Conservation (phyloP, 2,113 vertebrate genomes). For the Chionis minor region DNA sequence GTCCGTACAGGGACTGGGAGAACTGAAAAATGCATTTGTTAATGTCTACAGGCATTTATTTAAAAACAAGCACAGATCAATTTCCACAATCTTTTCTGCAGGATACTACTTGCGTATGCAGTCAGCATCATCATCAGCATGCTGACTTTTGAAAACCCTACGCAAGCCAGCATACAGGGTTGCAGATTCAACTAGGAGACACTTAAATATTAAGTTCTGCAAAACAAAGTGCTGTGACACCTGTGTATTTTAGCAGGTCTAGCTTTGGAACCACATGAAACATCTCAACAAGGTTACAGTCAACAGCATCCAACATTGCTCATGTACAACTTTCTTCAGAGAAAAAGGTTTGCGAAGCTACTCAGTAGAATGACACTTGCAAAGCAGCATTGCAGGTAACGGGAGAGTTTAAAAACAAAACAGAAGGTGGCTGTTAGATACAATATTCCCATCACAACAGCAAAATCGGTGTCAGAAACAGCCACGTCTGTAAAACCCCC, state of each 20-base stretch:
- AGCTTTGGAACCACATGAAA: background rate
- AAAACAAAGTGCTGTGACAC: background rate
- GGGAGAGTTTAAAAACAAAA: background rate
- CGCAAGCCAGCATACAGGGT: background rate
- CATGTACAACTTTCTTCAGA: background rate
- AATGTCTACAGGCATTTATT: background rate
- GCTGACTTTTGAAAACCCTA: background rate
- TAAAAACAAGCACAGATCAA: background rate
- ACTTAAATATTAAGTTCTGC: background rate
- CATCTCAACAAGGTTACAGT: background rate
- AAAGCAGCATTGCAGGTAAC: background rate
- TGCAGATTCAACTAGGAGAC: background rate
- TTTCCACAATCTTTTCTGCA: background rate
- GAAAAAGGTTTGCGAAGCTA: background rate
- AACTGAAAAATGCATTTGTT: background rate
- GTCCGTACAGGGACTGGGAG: background rate
- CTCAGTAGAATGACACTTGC: background rate
- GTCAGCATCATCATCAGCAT: background rate
- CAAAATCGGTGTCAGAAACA: background rate
- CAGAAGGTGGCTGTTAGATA: background rate
- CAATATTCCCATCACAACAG: background rate
- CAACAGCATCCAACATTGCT: background rate
- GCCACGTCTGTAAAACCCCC: background rate
- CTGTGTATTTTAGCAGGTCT: background rate
- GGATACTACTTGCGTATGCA: background rate